phyloP scores from a whole-genome alignment of 2,888 invertebrate genomes.

The Holacanthella duospinosa region DNA sequence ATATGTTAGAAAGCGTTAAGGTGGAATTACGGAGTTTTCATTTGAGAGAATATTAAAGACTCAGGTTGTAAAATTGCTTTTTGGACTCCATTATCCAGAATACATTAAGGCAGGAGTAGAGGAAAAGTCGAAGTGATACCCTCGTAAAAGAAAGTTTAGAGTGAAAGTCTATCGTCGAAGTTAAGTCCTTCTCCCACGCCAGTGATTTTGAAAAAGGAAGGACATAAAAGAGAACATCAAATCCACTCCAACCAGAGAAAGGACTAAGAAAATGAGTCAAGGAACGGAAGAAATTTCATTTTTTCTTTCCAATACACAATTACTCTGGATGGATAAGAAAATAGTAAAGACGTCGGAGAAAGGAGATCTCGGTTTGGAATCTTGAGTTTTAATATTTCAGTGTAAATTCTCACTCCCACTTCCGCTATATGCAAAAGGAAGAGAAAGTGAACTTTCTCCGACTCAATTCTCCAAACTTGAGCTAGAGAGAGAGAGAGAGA shows the following conservation, averaged over 20 bases:
- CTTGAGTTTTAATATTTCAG: too few relatives aligned
- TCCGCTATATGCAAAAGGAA: too few relatives aligned
- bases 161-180: too few relatives aligned
- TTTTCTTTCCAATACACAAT: conserved; percentile 8
- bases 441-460: too few relatives aligned
- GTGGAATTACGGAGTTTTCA: not conserved
- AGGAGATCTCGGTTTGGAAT: too few relatives aligned
- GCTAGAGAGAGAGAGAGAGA: too few relatives aligned
- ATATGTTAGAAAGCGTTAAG: not conserved
- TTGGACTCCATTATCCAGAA: not conserved
- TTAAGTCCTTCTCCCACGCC: not conserved
- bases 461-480: too few relatives aligned
- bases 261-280: not conserved
- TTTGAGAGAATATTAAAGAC: not conserved
- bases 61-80: not conserved
- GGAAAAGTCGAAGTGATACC: not conserved
- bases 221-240: not conserved
- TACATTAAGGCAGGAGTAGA: not conserved
- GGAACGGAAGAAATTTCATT: not conserved
- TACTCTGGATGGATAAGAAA: too few relatives aligned
- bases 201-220: not conserved
- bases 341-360: too few relatives aligned
- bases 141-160: not conserved
- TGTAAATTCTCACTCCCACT: too few relatives aligned
- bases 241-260: not conserved